Evolutionary conservation across 1,140 invertebrate species (phyloP).

Genomic region (Palaemon carinicauda): DNA sequence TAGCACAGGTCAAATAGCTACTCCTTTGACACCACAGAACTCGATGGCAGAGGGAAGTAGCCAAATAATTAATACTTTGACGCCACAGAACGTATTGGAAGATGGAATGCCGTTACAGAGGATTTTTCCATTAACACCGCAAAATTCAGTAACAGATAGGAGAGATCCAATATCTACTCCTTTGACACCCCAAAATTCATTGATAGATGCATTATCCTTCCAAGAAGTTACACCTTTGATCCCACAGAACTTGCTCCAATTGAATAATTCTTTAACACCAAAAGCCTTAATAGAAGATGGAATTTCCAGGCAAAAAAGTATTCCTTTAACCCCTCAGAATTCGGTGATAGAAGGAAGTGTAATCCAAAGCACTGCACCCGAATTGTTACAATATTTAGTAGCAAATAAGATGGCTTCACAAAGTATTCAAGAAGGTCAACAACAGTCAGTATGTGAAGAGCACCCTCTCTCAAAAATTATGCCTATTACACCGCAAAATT

Average conservation of each 20-base stretch:
- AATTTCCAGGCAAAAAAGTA: no score
- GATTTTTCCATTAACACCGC: not conserved
- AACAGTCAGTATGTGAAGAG: not conserved
- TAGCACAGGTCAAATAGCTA: not conserved
- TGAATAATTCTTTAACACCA: not conserved
- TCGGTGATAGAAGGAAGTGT: not conserved
- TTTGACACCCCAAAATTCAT: not conserved
- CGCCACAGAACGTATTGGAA: not conserved
- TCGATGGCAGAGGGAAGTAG: not conserved
- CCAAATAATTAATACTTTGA: not conserved
- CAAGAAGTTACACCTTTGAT: not conserved
- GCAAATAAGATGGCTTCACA: not conserved
- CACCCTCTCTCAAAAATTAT: not conserved
- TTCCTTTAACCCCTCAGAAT: not conserved
- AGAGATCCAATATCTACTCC: no score
- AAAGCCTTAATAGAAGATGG: not conserved
- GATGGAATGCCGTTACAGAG: not conserved
- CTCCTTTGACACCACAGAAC: not conserved
- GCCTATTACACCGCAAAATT: slow-evolving; percentile 5
- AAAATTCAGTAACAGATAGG: not conserved
- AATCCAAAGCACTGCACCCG: not conserved
- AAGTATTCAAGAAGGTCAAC: not conserved
- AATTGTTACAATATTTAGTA: not conserved
- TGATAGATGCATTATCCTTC: not conserved
- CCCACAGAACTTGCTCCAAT: not conserved